Base-by-base conservation (phyloP, 2,113 vertebrate species). In the Macquaria australasica region DNA sequence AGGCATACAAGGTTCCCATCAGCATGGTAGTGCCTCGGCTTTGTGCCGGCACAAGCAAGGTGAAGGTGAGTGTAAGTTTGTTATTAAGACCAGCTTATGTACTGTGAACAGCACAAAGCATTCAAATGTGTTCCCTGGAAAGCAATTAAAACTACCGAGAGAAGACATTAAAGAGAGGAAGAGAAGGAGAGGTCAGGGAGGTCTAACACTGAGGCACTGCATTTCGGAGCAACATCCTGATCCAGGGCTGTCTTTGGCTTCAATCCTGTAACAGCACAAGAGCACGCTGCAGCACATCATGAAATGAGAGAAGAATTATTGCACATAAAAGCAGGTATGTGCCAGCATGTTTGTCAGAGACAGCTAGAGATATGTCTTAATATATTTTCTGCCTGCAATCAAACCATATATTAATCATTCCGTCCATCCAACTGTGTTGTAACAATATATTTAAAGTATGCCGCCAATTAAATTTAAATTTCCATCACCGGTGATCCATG, bases 181-280 rank as follows among this genome's bases (percentile, higher is more conserved):
- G 48, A 62, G 69, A 79, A 50, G 23, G 56, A 58, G 48, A 81
- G 67, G 82, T 80, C 50, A 68, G 14, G 2, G 25, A 78, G 77
- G 80, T 88, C 66, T 88, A 79, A 86, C 34, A 20, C 48, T 53
- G 8, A 76, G 55, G 34, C 60, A 28, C 11, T 59, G 77, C 43
- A 74, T 59, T 78, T 77, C 28, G 7, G 77, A 73, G 71, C 70
- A 64, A 10, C 20, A 2, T 18, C 51, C 41, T 79, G 64, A 82
- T 78, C 25, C 58, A 16, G 18, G 41, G n/a, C 50, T 79, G 59
- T 86, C 68, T 73, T 89, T 93, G 88, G 88, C 91, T 70, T 43
- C 18, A 9, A 16, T 51, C 39, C 51, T 50, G 39, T n/a, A 82
- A 81, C 3, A 84, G 83, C 74, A 80, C 21, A 28, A 69, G 55